These are phyloP conservation scores for Thumatha senex DNA, from an alignment of 2,888 invertebrate genomes.

Conservation along the genomic window DNA sequence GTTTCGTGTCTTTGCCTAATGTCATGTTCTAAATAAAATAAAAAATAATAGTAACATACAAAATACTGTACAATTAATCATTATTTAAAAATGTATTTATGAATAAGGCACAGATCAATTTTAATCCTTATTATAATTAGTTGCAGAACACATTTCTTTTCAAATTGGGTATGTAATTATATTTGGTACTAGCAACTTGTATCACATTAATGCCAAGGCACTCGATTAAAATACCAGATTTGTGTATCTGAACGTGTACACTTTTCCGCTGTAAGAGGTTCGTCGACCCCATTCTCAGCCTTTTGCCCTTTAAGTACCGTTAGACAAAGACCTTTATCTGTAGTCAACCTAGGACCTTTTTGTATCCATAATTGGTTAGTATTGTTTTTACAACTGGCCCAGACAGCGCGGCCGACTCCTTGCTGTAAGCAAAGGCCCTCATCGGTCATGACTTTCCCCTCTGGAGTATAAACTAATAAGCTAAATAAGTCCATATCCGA, in stretches of 20 bases:
- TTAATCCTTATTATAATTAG: background rate
- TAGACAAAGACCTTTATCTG: slow-evolving; percentile 59
- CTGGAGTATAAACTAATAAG: slow-evolving; percentile 87
- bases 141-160: background rate
- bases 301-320: slow-evolving; percentile 52
- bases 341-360: slow-evolving; percentile 67
- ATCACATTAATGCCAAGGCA: slow-evolving; percentile 84
- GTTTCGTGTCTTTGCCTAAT: background rate
- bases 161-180: slow-evolving; percentile 1
- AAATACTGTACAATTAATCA: too few relatives aligned
- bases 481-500: slow-evolving; percentile 84
- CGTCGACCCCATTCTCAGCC: slow-evolving; percentile 48
- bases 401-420: slow-evolving; percentile 85
- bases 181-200: slow-evolving; percentile 35
- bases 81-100: background rate
- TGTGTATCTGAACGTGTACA: slow-evolving; percentile 84
- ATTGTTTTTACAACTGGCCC: slow-evolving; percentile 87
- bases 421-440: slow-evolving; percentile 93
- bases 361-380: slow-evolving; percentile 88
- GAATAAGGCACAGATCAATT: background rate
- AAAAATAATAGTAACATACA: background rate
- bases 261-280: slow-evolving; percentile 81
- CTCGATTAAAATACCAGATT: slow-evolving; percentile 87
- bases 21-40: background rate
- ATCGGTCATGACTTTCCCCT: slow-evolving; percentile 92